These are phyloP conservation scores for Salarias fasciatus DNA, from an alignment of 2,797 vertebrate genomes.

Conservation along the genomic window DNA sequence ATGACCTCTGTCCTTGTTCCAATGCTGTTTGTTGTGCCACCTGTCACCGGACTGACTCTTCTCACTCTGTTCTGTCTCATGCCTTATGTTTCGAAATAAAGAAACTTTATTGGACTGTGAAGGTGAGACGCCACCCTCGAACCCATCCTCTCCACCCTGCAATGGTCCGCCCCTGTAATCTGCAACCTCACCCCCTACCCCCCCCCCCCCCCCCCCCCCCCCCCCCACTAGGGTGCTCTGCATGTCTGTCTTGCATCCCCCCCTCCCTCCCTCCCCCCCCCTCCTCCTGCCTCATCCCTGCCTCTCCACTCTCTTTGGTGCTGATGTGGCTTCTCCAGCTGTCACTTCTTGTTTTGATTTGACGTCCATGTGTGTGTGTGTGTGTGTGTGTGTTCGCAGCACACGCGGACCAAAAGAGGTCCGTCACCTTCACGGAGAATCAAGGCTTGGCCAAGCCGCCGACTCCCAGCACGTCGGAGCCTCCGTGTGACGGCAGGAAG, in stretches of 20 bases:
- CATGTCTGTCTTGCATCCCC: slow-evolving; percentile 81
- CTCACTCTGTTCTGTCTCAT: slow-evolving; percentile 83
- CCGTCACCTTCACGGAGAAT: slow-evolving; percentile 94
- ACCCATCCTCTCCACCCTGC: slow-evolving; percentile 70
- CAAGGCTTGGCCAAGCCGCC: slow-evolving; percentile 78
- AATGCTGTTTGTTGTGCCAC: slow-evolving; percentile 57
- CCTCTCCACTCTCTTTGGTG: slow-evolving; percentile 49
- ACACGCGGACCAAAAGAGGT: slow-evolving; percentile 92
- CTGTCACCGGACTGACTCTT: slow-evolving; percentile 76
- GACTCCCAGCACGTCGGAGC: slow-evolving; percentile 39
- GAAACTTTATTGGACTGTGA: slow-evolving; percentile 86
- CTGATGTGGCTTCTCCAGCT: slow-evolving; percentile 21
- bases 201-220: too few species aligned
- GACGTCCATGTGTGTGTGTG: too few species aligned
- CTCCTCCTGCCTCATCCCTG: slow-evolving; percentile 31
- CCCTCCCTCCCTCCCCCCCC: slow-evolving; percentile 34
- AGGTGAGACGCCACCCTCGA: slow-evolving; percentile 77
- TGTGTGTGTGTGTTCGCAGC: slow-evolving; percentile 62
- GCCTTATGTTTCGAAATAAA: slow-evolving; percentile 79
- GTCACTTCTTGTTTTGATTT: too few species aligned
- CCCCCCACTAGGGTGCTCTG: slow-evolving; percentile 70
- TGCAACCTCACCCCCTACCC: slow-evolving; percentile 72
- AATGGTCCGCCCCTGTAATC: slow-evolving; percentile 58
- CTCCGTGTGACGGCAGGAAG: slow-evolving; percentile 65
- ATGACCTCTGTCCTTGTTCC: slow-evolving; percentile 65